These are phyloP conservation scores for Burhinus oedicnemus DNA, from an alignment of 2,113 vertebrate genomes.

Conservation along the genomic window DNA sequence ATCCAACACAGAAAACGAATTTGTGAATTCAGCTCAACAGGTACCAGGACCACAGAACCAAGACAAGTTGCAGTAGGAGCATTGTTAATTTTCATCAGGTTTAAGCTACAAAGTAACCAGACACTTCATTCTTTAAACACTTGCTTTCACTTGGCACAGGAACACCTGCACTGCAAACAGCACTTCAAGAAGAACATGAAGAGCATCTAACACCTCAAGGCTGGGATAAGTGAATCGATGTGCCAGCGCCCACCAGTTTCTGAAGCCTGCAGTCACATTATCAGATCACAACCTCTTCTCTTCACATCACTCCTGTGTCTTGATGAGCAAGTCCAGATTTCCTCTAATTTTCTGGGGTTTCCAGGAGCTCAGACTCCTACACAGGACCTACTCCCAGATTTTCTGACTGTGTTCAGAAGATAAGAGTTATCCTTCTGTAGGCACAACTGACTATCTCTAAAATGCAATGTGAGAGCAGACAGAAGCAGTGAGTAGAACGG, in stretches of 20 bases:
- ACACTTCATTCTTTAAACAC: not conserved
- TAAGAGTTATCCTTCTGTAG: not conserved
- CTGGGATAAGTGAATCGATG: not conserved
- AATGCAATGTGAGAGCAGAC: accelerated
- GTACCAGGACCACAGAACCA: not conserved
- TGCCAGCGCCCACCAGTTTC: not conserved
- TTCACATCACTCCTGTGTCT: not conserved
- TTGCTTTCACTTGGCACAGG: not conserved
- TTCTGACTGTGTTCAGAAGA: not conserved
- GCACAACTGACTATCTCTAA: not conserved
- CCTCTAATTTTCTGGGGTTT: not conserved
- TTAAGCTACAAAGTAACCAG: not conserved
- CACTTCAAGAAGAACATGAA: not conserved
- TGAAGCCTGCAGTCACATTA: not conserved
- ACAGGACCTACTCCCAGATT: not conserved
- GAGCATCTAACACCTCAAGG: not conserved
- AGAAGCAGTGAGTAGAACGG: not conserved
- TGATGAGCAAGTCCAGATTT: not conserved
- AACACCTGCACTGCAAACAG: not conserved
- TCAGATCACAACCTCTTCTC: not conserved
- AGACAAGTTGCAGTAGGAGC: not conserved
- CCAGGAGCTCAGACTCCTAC: not conserved
- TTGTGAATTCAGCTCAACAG: not conserved
- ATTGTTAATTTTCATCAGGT: not conserved
- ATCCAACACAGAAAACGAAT: not conserved